Base-by-base conservation (phyloP, 1,140 invertebrate genomes). In the Scaptomyza pallida region DNA sequence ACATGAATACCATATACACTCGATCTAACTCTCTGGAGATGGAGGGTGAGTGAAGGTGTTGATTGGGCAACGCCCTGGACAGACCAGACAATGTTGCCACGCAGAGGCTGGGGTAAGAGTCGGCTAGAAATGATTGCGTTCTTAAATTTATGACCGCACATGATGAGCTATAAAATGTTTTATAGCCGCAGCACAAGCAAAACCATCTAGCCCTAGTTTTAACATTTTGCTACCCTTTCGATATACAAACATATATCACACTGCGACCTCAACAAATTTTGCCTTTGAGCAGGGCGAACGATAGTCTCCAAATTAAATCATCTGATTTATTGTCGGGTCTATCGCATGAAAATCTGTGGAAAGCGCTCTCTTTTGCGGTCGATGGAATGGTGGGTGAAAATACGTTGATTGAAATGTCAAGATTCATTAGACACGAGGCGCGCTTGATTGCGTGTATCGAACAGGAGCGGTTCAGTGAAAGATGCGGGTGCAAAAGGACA, bases 121-220 rank as follows among this genome's bases (percentile, higher is more conserved):
- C 33, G 57, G 19, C 30, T 33, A 51, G 63, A 73, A 65, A 67
- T 70, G 76, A 86, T 85, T 77, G 81, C 73, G 70, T 86, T 81
- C 78, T 72, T 43, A 88, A 77, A 86, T 86, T 86, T 86, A 86
- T 88, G 77, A 62, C 51, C 81, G 77, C 74, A 81, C 82, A 88
- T 86, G 77, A 86, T 86, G 81, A 86, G 81, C 81, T 62, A 86
- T 88, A 88, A 86, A 86, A 81, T 86, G 82, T 86, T 88, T 86
- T 86, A 86, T 86, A 63, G 60, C 61, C 56, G n/a, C n/a, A 30
- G 9, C 26, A 30, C 23, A 30, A 1, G 10, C 26, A 37, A 67
- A 54, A 51, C 45, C 19, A 26, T 40, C 44, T n/a, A 21, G 52
- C 33, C 30, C 40, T 61, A 45, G 50, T 19, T 59, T 9, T 8